Evolutionary conservation across 1,140 invertebrate genomes (phyloP).

Genomic region (Aphelinus certus): DNA sequence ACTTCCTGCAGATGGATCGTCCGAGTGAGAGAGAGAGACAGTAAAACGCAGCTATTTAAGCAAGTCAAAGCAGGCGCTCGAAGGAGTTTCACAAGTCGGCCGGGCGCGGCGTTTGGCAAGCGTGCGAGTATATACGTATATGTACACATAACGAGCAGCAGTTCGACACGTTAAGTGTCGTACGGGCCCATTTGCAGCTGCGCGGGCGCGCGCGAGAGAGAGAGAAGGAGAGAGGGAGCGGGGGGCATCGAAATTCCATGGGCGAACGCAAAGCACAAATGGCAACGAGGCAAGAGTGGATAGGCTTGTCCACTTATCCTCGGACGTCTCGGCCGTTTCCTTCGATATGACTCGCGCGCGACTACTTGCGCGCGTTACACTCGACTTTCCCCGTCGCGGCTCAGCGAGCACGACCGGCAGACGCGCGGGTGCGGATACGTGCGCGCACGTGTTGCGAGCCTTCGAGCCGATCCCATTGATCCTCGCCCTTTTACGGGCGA

Average conservation of each 20-base stretch:
- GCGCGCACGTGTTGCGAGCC: neutral
- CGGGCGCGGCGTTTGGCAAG: too few species aligned
- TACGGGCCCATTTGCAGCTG: neutral
- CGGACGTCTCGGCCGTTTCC: conserved; percentile 47
- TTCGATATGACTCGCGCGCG: conserved; percentile 62
- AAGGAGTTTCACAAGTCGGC: too few species aligned
- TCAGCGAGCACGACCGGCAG: conserved; percentile 22
- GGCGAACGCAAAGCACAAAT: conserved; percentile 47
- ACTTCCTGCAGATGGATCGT: too few species aligned
- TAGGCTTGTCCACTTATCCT: conserved; percentile 66
- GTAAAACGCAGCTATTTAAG: too few species aligned
- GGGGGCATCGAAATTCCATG: neutral
- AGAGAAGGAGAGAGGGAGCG: neutral
- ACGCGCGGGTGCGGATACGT: conserved; percentile 24
- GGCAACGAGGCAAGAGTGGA: conserved; percentile 63
- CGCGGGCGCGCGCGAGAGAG: too few species aligned
- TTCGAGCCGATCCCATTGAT: too few species aligned
- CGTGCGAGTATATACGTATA: too few species aligned
- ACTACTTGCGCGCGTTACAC: neutral
- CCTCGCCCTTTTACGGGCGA: too few species aligned
- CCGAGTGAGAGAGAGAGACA: too few species aligned
- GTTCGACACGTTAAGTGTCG: neutral
- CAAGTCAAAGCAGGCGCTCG: too few species aligned
- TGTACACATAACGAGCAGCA: too few species aligned
- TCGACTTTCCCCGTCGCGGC: too few species aligned